Base-by-base conservation (phyloP, 2,888 invertebrate species). In the Epirrhoe tristata region DNA sequence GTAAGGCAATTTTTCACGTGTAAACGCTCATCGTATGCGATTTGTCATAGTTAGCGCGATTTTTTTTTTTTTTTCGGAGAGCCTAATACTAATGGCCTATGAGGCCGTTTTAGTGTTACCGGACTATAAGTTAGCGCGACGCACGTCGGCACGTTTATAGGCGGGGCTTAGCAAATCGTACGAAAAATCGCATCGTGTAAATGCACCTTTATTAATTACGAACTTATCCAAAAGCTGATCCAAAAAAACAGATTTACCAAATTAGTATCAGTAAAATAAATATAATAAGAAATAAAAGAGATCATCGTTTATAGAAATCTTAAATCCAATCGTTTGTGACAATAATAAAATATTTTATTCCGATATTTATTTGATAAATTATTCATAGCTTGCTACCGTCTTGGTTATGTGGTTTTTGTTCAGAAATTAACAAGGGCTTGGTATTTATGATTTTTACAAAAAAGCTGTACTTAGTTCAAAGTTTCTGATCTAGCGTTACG, bases 361-460 rank as follows among this genome's bases (percentile, higher is more conserved):
- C 80, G 77, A 76, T 80, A 77, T 78, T 75, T 70, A 75, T n/a
- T n/a, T n/a, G 73, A 83, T 86, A 80, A 84, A 86, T 86, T 78
- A 86, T 86, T 78, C 76, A 85, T 82, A 63, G 69, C 70, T 72
- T 46, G 84, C 86, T 86, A 83, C 86, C 67, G 86, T 84, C 76
- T 83, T 85, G 83, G 82, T 32, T 12, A 39, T 69, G 74, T 46
- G n/a, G 12, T 46, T 3, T 48, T 48, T 48, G 48, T 14, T 48
- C 6, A 72, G 58, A 58, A 34, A 53, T 12, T 50, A 36, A 46
- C 39, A 12, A 43, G 39, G 39, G 39, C 1, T 12, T 43, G 12
- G 5, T 4, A 10, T 43, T 43, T 2, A 43, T 5, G 24, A 24
- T 2, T 24, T 24, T 24, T 3, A 24, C 1, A 24, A 24, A 24